These are phyloP conservation scores for Vimba vimba DNA, from an alignment of 2,113 vertebrate genomes.

Conservation along the genomic window DNA sequence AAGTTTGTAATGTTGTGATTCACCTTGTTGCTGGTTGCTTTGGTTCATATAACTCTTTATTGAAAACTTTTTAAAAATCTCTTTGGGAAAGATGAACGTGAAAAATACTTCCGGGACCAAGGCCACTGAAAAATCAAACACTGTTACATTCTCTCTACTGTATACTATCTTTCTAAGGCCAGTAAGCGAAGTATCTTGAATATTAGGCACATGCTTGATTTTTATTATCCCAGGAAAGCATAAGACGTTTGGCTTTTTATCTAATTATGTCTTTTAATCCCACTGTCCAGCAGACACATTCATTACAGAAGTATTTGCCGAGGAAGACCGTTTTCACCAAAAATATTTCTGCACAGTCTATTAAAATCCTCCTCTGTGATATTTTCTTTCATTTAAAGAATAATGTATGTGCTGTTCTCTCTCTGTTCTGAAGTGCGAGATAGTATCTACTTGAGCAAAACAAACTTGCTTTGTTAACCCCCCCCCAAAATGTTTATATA, in stretches of 20 bases:
- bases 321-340: background rate
- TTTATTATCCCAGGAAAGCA: slow-evolving; percentile 8
- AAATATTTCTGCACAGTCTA: background rate
- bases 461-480: slow-evolving; percentile 16
- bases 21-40: background rate
- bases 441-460: background rate
- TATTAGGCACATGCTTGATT: background rate
- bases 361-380: background rate
- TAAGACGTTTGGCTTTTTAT: slow-evolving; percentile 1
- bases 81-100: background rate
- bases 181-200: background rate
- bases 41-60: background rate
- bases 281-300: slow-evolving; percentile 20
- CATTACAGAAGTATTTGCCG: slow-evolving; percentile 15
- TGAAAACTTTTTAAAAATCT: background rate
- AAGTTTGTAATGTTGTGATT: background rate
- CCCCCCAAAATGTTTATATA: too few relatives aligned
- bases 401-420: background rate
- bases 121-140: too few relatives aligned
- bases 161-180: background rate
- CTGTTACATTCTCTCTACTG: too few relatives aligned
- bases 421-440: background rate
- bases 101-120: background rate
- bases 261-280: slow-evolving; percentile 15
- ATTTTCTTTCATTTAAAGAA: slow-evolving; percentile 1